Conservation (phyloP, 2,113 vertebrate genomes). For the Opisthocomus hoazin region DNA sequence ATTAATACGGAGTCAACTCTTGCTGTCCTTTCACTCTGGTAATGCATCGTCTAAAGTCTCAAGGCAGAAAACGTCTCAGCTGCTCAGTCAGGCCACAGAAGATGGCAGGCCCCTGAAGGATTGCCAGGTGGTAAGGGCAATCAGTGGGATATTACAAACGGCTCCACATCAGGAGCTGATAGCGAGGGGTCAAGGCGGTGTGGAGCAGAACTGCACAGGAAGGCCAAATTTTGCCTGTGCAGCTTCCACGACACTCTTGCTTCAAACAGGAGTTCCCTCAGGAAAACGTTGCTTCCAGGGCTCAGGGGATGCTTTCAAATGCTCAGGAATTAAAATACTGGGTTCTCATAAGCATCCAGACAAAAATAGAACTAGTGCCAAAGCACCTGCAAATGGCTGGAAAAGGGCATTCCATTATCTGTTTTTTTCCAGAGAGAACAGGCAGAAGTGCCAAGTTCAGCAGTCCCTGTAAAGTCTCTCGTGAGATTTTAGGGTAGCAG, state of each 20-base stretch:
- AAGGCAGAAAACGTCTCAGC: background rate
- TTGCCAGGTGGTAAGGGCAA: background rate
- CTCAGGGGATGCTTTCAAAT: background rate
- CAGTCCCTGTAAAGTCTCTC: background rate
- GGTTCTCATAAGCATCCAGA: background rate
- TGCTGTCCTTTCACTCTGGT: conserved; percentile 32
- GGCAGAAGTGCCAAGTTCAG: background rate
- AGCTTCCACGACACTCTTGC: background rate
- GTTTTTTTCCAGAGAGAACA: background rate
- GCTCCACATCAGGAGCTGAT: background rate
- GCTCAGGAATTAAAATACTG: background rate
- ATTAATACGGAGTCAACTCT: conserved; percentile 15
- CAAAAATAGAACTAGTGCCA: background rate
- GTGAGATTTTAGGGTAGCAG: background rate
- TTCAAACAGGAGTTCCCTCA: background rate
- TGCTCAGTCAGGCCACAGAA: background rate
- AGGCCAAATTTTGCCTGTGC: background rate
- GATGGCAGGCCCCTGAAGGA: background rate
- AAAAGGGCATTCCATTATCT: background rate
- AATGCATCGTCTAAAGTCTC: background rate
- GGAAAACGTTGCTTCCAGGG: background rate
- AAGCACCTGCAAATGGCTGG: background rate
- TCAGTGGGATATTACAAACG: background rate
- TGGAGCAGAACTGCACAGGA: background rate
- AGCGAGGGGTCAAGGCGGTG: fast-evolving